Conservation (phyloP, 2,888 invertebrate species). For the Cephalotes varians region DNA sequence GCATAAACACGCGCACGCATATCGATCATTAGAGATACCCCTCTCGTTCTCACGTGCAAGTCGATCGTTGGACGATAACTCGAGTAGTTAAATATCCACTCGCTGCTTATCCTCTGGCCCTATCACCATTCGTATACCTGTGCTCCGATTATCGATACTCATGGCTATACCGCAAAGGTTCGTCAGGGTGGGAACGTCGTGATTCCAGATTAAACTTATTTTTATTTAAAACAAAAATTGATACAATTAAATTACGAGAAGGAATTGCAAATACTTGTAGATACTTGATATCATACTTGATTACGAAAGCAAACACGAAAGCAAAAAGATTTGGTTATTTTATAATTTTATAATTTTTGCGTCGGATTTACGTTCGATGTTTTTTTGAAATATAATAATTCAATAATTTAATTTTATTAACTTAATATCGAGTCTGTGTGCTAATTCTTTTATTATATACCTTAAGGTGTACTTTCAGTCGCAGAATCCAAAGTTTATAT, state of each 20-base stretch:
- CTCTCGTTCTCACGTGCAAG: slow-evolving; percentile 64
- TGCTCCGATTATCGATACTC: slow-evolving; percentile 51
- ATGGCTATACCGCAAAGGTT: slow-evolving; percentile 46
- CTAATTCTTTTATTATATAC: slow-evolving; percentile 22
- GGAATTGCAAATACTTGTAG: not conserved
- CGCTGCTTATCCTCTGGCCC: slow-evolving; percentile 63
- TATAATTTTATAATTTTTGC: not conserved
- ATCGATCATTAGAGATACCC: slow-evolving; percentile 64
- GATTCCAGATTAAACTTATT: not conserved
- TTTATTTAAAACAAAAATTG: not conserved
- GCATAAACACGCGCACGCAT: slow-evolving; percentile 52
- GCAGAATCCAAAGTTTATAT: slow-evolving; percentile 55
- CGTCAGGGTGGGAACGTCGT: not conserved
- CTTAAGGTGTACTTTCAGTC: slow-evolving; percentile 33
- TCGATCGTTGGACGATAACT: slow-evolving; percentile 72
- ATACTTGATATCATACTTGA: not conserved
- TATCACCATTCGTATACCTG: slow-evolving; percentile 61
- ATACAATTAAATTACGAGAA: not conserved
- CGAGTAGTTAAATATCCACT: slow-evolving; percentile 69
- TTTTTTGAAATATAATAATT: not conserved
- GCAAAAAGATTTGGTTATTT: not conserved
- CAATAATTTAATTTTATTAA: not conserved
- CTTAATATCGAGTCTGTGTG: not conserved
- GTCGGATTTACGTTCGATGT: not conserved
- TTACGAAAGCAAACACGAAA: not conserved